phyloP scores from a whole-genome alignment of 1,140 invertebrate genomes.

The Dendrolimus kikuchii region DNA sequence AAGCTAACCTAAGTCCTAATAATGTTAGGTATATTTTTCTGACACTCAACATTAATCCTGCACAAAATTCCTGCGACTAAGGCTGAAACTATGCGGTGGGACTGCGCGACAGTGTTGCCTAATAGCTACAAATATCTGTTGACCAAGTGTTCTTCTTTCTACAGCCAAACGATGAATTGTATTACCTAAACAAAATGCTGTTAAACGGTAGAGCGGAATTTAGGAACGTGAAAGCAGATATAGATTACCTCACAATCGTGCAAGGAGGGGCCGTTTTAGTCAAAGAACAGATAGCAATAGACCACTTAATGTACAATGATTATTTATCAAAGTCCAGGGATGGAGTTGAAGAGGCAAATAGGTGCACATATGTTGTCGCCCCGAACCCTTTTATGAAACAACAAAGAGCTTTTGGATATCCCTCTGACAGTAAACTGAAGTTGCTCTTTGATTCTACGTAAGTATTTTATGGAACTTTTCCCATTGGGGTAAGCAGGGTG shows the following conservation, averaged over 20 bases:
- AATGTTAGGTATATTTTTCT: no score
- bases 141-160: constrained; percentile 7
- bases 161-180: constrained; percentile 50
- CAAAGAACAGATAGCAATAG: constrained; percentile 76
- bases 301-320: constrained; percentile 78
- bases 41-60: no score
- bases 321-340: constrained; percentile 76
- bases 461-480: constrained; percentile 45
- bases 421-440: constrained; percentile 72
- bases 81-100: no score
- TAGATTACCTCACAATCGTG: constrained; percentile 63
- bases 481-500: neutral
- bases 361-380: constrained; percentile 83
- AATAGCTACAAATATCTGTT: no score
- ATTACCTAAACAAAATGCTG: constrained; percentile 55
- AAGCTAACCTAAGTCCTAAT: no score
- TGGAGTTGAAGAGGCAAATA: constrained; percentile 72
- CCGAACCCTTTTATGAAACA: constrained; percentile 76
- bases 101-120: no score
- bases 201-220: constrained; percentile 47
- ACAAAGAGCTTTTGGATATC: constrained; percentile 80
- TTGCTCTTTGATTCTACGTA: constrained; percentile 78
- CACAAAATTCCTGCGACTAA: no score
- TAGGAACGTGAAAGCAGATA: constrained; percentile 29
- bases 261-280: constrained; percentile 76